Conservation (phyloP, 2,113 vertebrate genomes). For the Mesembrinibis cayennensis region DNA sequence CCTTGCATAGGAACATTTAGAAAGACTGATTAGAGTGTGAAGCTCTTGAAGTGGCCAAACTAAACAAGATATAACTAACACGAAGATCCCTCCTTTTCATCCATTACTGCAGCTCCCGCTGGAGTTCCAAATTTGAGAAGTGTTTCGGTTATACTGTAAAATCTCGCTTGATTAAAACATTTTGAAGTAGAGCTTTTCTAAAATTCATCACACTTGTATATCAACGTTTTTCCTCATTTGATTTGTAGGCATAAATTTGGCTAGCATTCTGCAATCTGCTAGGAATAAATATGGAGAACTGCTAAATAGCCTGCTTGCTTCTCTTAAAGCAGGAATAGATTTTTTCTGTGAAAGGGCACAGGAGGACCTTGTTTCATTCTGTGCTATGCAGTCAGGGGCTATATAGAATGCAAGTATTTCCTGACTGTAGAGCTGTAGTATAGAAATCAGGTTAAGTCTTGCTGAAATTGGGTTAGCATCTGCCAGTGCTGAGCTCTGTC, state of each 20-base stretch:
- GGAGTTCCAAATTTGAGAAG: neutral
- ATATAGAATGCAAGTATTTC: neutral
- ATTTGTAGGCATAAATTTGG: neutral
- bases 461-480: neutral
- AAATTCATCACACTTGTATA: neutral
- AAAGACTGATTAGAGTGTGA: neutral
- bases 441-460: neutral
- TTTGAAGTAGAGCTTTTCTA: neutral
- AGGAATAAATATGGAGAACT: neutral
- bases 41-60: neutral
- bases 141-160: neutral
- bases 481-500: neutral
- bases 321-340: neutral
- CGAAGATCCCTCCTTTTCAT: neutral
- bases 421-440: neutral
- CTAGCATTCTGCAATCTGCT: neutral
- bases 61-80: neutral
- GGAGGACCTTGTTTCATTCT: neutral
- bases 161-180: neutral
- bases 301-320: neutral
- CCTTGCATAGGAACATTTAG: neutral
- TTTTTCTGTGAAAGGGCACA: neutral
- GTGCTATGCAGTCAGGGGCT: neutral
- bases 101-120: neutral
- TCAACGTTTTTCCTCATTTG: neutral